Percentiles rank a stretch among this genome's conserved stretches.
These are phyloP conservation scores for Heliconius ethilla DNA, from an alignment of 2,888 invertebrate genomes.

Conservation along the genomic window DNA sequence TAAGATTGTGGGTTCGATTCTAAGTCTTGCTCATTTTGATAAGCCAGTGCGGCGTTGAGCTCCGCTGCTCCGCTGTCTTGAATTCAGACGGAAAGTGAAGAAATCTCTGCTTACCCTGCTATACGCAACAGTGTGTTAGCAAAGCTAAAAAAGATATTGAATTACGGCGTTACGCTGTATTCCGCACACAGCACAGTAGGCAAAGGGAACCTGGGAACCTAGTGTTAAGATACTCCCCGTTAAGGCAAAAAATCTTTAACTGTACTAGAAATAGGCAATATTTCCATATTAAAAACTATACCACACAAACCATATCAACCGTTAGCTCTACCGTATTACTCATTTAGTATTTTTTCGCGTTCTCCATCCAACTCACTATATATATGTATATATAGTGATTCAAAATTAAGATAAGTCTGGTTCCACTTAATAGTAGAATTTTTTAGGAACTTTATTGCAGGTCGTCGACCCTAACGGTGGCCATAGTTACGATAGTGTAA, in stretches of 20 bases:
- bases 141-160: no score
- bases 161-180: no score
- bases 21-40: background rate
- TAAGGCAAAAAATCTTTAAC: no score
- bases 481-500: conserved; percentile 39
- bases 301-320: background rate
- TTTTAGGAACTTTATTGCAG: conserved; percentile 38
- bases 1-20: background rate
- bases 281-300: background rate
- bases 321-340: conserved; percentile 21
- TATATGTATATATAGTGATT: conserved; percentile 8
- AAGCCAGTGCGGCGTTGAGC: no score
- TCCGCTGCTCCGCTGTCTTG: no score
- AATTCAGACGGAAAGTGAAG: no score
- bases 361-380: background rate
- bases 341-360: conserved; percentile 12
- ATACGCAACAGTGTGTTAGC: no score
- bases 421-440: conserved; percentile 36
- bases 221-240: no score
- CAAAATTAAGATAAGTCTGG: conserved; percentile 36
- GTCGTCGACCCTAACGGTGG: conserved; percentile 43
- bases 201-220: no score
- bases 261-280: background rate
- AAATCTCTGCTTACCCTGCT: no score
- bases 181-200: no score